phyloP scores from a whole-genome alignment of 2,797 vertebrate species.

The Poecilia picta region DNA sequence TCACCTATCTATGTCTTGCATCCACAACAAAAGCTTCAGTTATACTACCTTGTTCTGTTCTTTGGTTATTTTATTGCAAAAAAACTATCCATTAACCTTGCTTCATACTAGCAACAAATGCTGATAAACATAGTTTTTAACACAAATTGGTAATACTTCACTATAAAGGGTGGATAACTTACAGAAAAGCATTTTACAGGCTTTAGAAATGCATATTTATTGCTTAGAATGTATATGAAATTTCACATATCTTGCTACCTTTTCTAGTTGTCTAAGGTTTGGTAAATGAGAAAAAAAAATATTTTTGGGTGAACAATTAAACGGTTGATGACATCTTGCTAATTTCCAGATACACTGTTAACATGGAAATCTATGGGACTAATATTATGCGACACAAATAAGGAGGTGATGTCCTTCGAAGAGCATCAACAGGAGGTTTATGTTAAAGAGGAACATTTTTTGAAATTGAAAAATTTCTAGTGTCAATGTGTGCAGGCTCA shows the following conservation, averaged over 20 bases:
- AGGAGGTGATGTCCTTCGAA: background rate
- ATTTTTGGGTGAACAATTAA: background rate
- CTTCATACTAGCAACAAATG: background rate
- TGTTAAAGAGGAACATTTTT: background rate
- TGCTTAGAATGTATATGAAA: background rate
- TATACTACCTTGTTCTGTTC: background rate
- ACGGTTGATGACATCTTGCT: background rate
- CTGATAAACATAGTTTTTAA: background rate
- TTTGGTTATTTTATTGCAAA: background rate
- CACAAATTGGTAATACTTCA: background rate
- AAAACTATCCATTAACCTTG: background rate
- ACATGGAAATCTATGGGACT: background rate
- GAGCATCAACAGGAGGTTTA: background rate
- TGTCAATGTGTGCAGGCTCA: background rate
- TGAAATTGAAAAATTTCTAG: background rate
- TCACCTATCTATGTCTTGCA: background rate
- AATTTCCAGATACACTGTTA: background rate
- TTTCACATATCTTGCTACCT: background rate
- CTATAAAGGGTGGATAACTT: background rate
- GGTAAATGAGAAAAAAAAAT: background rate
- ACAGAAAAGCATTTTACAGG: background rate
- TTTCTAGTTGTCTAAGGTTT: background rate
- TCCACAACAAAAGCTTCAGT: background rate
- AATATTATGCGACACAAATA: background rate
- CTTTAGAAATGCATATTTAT: constrained; percentile 1